A percentile compares a stretch with the other conserved stretches of the same genome.
Evolutionary conservation across 2,888 invertebrate species (phyloP).

Genomic region (Ennomos fuscantarius): DNA sequence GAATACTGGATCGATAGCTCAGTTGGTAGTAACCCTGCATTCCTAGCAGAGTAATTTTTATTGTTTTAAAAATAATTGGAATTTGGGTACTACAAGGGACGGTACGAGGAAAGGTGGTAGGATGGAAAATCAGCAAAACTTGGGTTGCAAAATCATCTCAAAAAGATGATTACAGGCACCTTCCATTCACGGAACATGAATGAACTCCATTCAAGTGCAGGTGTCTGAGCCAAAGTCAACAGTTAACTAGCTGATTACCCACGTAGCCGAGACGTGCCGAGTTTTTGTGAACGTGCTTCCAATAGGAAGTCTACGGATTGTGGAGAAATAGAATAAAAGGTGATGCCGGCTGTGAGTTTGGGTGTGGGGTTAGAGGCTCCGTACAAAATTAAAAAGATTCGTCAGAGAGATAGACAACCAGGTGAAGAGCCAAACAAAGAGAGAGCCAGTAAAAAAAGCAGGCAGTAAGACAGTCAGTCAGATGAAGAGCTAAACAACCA

Average conservation of each 20-base stretch:
- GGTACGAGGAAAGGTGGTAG: no score
- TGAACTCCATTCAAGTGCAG: constrained; percentile 34
- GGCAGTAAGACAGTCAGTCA: no score
- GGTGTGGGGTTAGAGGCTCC: constrained; percentile 9
- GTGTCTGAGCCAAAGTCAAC: constrained; percentile 58
- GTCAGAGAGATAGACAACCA: neutral
- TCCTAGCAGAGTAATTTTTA: no score
- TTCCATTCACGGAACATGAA: constrained; percentile 36
- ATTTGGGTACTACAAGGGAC: no score
- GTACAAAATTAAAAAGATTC: constrained; percentile 2
- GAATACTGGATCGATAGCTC: no score
- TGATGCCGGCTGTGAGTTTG: constrained; percentile 12
- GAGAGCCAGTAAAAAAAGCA: no score
- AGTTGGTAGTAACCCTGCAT: no score
- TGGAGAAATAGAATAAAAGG: constrained; percentile 35
- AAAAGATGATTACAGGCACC: constrained; percentile 7
- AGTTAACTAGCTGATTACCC: constrained; percentile 74
- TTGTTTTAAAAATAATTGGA: no score
- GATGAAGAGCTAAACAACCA: no score
- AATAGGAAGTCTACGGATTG: constrained; percentile 46
- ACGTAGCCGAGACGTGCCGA: constrained; percentile 67
- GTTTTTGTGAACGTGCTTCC: constrained; percentile 43
- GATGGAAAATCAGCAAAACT: no score
- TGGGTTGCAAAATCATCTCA: neutral
- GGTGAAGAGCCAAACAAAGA: no score